Evolutionary conservation across 2,888 invertebrate species (phyloP), one percentile per base, ranked within the genome.

Genomic region (Lampropteryx suffumata): DNA sequence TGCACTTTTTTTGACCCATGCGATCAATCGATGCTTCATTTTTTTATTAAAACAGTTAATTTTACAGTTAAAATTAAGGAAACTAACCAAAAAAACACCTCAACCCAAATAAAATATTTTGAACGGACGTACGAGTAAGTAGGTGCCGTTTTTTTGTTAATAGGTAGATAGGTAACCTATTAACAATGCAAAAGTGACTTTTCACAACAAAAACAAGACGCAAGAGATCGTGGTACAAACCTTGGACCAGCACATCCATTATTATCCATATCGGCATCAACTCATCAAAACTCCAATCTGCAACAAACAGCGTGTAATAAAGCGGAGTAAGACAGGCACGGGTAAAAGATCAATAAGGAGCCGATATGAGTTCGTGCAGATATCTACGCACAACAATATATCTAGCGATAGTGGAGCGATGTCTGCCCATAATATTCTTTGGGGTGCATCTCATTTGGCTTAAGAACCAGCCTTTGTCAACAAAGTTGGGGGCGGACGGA

Each of bases 401-500:
- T 73, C 73, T 72, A 73, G 73, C 77, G 83, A 83, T 83, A 84
- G 84, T 83, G 88, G 77, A 82, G 77, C 88, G 81, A 88, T 88
- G 89, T 88, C 89, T 87, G 89, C 83, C 89, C 88, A 86, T 90
- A 90, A 90, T 90, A 90, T 90, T 87, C 88, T 90, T 89, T 87
- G 82, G 89, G 89, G 89, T 90, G 89, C 89, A 90, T 90, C 90
- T 90, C 89, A 90, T 90, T 90, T 89, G 84, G 86, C 82, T 83
- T 88, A 89, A 89, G 90, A 89, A 89, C 89, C 84, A 83, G 86
- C 87, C 90, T 89, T 88, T 90, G 89, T 90, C 89, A 90, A 90
- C 89, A 89, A 83, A 82, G 77, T 82, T 82, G 82, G 87, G 88
- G 89, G 82, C 71, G 82, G 78, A 71, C 71, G 77, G 79, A 80